Evolutionary conservation across 1,140 invertebrate genomes (phyloP).

Genomic region (Ectropis grisescens): DNA sequence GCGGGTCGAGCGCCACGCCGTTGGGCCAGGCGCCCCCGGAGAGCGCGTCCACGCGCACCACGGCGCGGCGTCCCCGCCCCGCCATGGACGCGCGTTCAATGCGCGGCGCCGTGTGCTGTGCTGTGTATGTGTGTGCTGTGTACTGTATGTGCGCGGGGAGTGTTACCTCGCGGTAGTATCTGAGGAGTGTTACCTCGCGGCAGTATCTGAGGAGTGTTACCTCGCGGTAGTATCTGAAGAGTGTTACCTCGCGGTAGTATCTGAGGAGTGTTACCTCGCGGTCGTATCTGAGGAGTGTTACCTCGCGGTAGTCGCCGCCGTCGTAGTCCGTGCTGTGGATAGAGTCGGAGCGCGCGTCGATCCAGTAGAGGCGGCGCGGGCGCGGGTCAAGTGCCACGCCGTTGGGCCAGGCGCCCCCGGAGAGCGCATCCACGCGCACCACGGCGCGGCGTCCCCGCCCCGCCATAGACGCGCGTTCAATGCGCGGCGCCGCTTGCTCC

Average conservation of each 20-base stretch:
- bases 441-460: conserved; percentile 74
- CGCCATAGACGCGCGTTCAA: conserved; percentile 88
- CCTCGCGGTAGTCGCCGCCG: conserved; percentile 79
- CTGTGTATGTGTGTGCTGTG: too few relatives aligned
- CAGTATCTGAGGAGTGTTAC: too few relatives aligned
- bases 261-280: too few relatives aligned
- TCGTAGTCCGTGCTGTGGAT: conserved; percentile 87
- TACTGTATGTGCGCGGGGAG: too few relatives aligned
- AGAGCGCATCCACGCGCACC: conserved; percentile 75
- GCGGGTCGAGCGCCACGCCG: conserved; percentile 87
- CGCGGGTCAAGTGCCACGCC: conserved; percentile 88
- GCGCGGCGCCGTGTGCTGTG: conserved; percentile 81
- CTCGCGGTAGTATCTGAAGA: too few relatives aligned
- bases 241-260: too few relatives aligned
- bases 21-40: conserved; percentile 89
- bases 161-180: too few relatives aligned
- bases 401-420: conserved; percentile 89
- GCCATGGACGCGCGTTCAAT: conserved; percentile 90
- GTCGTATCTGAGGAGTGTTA: too few relatives aligned
- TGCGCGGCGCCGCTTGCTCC: conserved; percentile 85
- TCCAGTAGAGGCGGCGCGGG: conserved; percentile 84
- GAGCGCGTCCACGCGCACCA: conserved; percentile 76
- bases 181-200: too few relatives aligned
- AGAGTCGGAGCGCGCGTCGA: conserved; percentile 86
- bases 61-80: conserved; percentile 73